Percentiles rank a stretch among this genome's conserved stretches.
phyloP scores from a whole-genome alignment of 2,797 vertebrate genomes.

The Oryzias sinensis region DNA sequence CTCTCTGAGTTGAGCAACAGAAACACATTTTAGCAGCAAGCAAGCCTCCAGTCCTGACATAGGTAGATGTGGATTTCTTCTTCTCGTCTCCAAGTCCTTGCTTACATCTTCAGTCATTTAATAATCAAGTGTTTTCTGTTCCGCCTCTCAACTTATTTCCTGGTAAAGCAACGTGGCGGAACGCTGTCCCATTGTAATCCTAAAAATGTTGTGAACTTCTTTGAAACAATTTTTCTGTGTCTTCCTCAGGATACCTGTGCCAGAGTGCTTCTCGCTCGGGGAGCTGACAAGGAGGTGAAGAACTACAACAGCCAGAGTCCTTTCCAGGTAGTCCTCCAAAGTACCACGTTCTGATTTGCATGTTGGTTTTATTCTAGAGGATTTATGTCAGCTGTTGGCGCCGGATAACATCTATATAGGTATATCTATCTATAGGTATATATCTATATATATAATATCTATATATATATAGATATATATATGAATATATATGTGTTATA shows the following conservation, averaged over 20 bases:
- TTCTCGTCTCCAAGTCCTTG: constrained; percentile 2
- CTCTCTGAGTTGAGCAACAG: constrained; percentile 55
- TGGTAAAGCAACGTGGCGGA: constrained; percentile 43
- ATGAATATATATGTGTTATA: too few species aligned
- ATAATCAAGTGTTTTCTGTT: not conserved
- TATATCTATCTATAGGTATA: too few species aligned
- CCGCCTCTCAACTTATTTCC: constrained; percentile 8
- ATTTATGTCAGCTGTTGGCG: constrained; percentile 20
- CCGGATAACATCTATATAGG: not conserved
- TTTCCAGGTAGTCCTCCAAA: constrained; percentile 83
- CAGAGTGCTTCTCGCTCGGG: constrained; percentile 88
- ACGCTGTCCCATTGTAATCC: not conserved
- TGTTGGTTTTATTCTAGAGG: not conserved
- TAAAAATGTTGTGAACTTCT: not conserved
- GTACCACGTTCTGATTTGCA: not conserved
- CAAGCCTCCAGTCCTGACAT: constrained; percentile 41
- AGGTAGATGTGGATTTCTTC: constrained; percentile 11
- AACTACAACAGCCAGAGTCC: constrained; percentile 95
- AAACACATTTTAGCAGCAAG: constrained; percentile 38
- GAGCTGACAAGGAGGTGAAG: constrained; percentile 91
- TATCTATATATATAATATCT: too few species aligned
- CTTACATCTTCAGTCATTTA: constrained; percentile 17
- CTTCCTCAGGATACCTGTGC: constrained; percentile 89
- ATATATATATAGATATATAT: too few species aligned
- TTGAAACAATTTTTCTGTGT: not conserved